Evolutionary conservation across 2,888 invertebrate species (phyloP), one percentile per base, ranked within the genome.

Genomic region (Acholoe squamosa): DNA sequence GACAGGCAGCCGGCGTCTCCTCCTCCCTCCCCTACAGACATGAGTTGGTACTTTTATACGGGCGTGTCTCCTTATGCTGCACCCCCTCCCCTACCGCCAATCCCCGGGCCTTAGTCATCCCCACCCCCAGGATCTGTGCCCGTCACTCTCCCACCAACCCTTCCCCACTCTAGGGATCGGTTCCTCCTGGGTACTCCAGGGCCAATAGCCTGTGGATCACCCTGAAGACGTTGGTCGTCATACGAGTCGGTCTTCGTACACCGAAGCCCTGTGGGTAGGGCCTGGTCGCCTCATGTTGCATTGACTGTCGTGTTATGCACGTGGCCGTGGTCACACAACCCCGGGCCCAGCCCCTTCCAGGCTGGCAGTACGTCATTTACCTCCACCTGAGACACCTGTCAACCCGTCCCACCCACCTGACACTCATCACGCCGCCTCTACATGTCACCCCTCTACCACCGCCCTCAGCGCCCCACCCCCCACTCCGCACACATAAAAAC

Each of bases 1-100:
- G n/a, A n/a, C n/a, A n/a, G n/a, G 22, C 61, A 61, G 61, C 22
- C 22, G 12, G 19, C 22, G 14, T 0, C n/a, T 61, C 61, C 61
- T 61, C n/a, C 61, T 12, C 5, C 71, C 25, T 71, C 71, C 71
- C 28, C 71, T 14, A 7, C 71, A 71, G 71, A 25, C 71, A 71
- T 71, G 67, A 67, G 19, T 67, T 67, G 71, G 71, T 71, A 71
- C 71, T 71, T 67, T 71, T 71, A 71, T 71, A 71, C 28, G 19
- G 71, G 71, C 61, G 3, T 3, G 61, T 19, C 22, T 3, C 25
- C 61, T 19, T n/a, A 12, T 61, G 14, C 61, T 7, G 61, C 25
- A n/a, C 61, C 3, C 71, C 31, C 31, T 71, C 14, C 7, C 71
- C 71, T 28, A 71, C 5, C 28, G 0, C 14, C 25, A n/a, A 0